A percentile compares a stretch with the other conserved stretches of the same genome.
phyloP scores from a whole-genome alignment of 2,113 vertebrate species.

The Mustelus asterias region DNA sequence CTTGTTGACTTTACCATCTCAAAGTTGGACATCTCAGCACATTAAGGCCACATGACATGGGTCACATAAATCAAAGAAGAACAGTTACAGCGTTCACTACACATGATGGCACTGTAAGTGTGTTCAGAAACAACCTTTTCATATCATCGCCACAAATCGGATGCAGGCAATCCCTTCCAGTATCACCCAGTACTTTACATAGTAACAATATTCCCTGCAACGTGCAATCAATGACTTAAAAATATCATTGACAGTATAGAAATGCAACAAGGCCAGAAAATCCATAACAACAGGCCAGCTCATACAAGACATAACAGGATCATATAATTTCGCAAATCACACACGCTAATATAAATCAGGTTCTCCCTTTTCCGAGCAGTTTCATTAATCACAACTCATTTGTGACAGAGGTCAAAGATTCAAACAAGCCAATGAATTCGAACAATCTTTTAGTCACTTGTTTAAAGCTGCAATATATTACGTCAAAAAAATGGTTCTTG shows the following conservation, averaged over 20 bases:
- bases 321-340: slow-evolving; percentile 1
- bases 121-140: background rate
- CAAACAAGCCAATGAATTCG: background rate
- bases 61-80: background rate
- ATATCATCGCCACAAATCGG: background rate
- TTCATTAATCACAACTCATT: slow-evolving; percentile 19
- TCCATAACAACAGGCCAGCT: slow-evolving; percentile 24
- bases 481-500: background rate
- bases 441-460: background rate
- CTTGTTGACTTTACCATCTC: background rate
- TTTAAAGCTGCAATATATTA: slow-evolving; percentile 24
- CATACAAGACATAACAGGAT: background rate
- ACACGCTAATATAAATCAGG: background rate
- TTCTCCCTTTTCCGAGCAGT: slow-evolving; percentile 2
- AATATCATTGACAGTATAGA: slow-evolving; percentile 18
- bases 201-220: background rate
- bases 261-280: background rate
- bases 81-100: background rate
- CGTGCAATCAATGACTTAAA: background rate
- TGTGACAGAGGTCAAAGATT: background rate
- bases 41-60: background rate
- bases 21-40: background rate
- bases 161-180: slow-evolving; percentile 3
- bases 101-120: background rate
- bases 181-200: background rate